Base-by-base conservation (phyloP, 1,140 invertebrate species). In the Heliconius himera region DNA sequence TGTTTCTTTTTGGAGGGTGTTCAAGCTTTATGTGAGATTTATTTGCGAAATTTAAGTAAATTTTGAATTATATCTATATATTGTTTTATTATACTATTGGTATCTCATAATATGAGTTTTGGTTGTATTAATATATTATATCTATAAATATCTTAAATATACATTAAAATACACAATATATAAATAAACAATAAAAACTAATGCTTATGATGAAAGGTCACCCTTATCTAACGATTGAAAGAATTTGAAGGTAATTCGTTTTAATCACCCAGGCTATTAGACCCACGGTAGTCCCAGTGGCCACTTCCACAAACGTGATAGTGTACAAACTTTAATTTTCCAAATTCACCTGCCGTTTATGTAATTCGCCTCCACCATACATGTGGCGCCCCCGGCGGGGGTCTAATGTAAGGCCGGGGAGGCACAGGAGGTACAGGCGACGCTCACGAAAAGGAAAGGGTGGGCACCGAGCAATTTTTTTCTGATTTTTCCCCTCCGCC, bases 281-380 rank as follows among this genome's bases (percentile, higher is more conserved):
- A 83, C 66, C 76, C 77, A 83, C 60, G 71, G 78, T 82, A 82
- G 82, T 84, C 84, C 82, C 84, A 81, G 41, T 54, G 84, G 84
- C 75, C 81, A 77, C 80, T 82, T 81, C 81, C 76, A 78, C 81
- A 78, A 80, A 81, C 84, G 80, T 83, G 81, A 85, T 85, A 85
- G 84, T 84, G 83, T 88, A 89, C 83, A 85, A 88, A 91, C 87
- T 94, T 94, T 93, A 92, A 94, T 92, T 94, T 93, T 90, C 90
- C 89, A 93, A 94, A 94, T 93, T 93, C 90, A 93, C 93, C 91
- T 94, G 91, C 81, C 91, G 90, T 91, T 90, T 89, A 92, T 90
- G 89, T 92, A 91, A 92, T 92, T 91, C 89, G 85, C 88, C 87
- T 88, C 91, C 88, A 88, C 91, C 88, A 88, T 90, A 90, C 89